Percentiles rank a stretch among this genome's conserved stretches.
Evolutionary conservation across 2,888 invertebrate genomes (phyloP).

Genomic region (Dynastes tityus): DNA sequence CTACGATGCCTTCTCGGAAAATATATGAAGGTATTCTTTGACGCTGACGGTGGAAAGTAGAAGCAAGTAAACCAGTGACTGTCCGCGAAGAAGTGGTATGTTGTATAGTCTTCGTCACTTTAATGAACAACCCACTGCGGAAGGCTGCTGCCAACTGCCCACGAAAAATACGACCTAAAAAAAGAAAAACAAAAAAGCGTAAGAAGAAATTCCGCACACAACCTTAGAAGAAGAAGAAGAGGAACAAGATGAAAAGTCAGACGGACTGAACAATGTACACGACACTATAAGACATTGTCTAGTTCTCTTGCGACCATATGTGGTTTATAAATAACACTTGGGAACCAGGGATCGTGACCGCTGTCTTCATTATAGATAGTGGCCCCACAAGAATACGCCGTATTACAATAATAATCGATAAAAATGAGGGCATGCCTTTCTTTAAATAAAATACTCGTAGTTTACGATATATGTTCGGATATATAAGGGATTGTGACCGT

Average conservation of each 20-base stretch:
- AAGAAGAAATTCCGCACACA: slow-evolving; percentile 15
- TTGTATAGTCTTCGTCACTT: slow-evolving; percentile 18
- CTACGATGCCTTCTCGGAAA: slow-evolving; percentile 2
- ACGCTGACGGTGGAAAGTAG: slow-evolving; percentile 26
- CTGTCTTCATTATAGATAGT: slow-evolving; percentile 58
- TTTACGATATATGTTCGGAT: slow-evolving; percentile 17
- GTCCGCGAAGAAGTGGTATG: slow-evolving; percentile 1
- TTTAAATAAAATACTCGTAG: slow-evolving; percentile 32
- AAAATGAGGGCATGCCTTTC: slow-evolving; percentile 33
- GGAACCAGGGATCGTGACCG: slow-evolving; percentile 58
- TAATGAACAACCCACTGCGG: slow-evolving; percentile 26
- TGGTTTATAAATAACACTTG: slow-evolving; percentile 61
- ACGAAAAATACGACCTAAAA: slow-evolving; percentile 24
- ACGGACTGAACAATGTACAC: slow-evolving; percentile 58
- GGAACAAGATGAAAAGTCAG: slow-evolving; percentile 16
- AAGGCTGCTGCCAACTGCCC: slow-evolving; percentile 15
- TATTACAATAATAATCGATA: slow-evolving; percentile 38
- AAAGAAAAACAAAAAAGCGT: background rate
- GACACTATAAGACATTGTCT: slow-evolving; percentile 60
- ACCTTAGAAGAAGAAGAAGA: background rate
- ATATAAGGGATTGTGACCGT: background rate
- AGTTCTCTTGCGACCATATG: slow-evolving; percentile 57
- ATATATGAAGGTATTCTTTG: slow-evolving; percentile 9
- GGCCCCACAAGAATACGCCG: slow-evolving; percentile 38
- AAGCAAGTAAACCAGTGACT: slow-evolving; percentile 11